Conservation (phyloP, 2,113 vertebrate species). For the Anas platyrhynchos region DNA sequence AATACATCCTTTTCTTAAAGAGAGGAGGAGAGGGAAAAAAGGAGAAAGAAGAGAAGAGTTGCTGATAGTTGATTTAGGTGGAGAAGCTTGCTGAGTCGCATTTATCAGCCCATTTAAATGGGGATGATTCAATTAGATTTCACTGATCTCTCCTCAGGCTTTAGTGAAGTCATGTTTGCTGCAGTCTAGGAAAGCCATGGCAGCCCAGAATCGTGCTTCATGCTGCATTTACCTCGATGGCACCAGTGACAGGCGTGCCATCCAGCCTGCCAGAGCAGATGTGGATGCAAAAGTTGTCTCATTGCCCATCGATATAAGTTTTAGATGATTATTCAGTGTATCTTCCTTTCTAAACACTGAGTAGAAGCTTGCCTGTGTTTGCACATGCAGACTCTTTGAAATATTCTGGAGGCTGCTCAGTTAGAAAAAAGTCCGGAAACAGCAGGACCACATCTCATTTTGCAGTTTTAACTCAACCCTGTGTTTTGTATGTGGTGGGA, state of each 20-base stretch:
- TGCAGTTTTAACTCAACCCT: background rate
- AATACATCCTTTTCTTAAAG: background rate
- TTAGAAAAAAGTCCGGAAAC: background rate
- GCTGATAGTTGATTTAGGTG: background rate
- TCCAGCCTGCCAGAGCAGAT: background rate
- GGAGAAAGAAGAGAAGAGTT: background rate
- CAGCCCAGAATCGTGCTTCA: background rate
- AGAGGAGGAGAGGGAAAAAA: background rate
- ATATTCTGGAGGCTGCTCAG: background rate
- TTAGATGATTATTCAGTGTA: background rate
- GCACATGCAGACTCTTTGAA: background rate
- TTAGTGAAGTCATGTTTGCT: background rate
- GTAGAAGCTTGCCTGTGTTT: background rate
- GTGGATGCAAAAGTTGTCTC: background rate
- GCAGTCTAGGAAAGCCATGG: background rate
- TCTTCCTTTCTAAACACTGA: background rate
- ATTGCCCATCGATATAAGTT: background rate
- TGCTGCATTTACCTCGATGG: rapidly evolving
- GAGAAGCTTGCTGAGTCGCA: background rate
- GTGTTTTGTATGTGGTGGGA: background rate
- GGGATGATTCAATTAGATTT: background rate
- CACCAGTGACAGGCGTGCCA: background rate
- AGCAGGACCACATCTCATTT: background rate
- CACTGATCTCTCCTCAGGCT: background rate
- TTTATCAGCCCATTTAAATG: conserved; percentile 14